Conservation (phyloP, 2,888 invertebrate species). For the Scaptomyza reducta region DNA sequence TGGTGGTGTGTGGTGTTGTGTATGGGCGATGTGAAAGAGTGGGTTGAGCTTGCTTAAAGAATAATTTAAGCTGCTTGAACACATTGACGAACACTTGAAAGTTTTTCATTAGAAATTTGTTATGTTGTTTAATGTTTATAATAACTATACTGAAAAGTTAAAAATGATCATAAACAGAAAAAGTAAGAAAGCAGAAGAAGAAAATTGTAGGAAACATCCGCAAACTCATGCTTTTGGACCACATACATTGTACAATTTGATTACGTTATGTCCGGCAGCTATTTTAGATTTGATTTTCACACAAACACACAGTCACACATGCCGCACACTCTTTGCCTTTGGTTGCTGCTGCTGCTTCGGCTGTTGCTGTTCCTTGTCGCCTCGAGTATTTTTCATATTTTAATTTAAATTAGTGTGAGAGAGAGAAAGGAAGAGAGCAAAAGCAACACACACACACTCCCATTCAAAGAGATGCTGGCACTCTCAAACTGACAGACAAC, state of each 20-base stretch:
- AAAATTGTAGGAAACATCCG: conserved; percentile 6
- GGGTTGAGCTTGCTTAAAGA: neutral
- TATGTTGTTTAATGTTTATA: neutral
- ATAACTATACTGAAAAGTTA: neutral
- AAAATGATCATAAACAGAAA: neutral
- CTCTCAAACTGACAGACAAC: conserved; percentile 41
- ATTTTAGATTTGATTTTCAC: conserved; percentile 78
- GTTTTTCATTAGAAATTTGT: neutral
- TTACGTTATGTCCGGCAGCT: conserved; percentile 74
- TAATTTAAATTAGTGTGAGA: conserved; percentile 70
- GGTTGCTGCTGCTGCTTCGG: conserved; percentile 2
- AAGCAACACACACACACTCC: conserved; percentile 18
- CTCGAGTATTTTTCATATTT: conserved; percentile 74
- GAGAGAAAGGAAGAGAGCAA: conserved; percentile 22
- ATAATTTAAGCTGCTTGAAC: conserved; percentile 4
- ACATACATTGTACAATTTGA: conserved; percentile 63
- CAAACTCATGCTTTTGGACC: conserved; percentile 13
- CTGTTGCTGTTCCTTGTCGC: conserved; percentile 21
- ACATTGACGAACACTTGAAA: conserved; percentile 4
- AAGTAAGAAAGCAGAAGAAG: neutral
- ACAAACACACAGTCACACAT: conserved; percentile 18
- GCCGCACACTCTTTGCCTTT: conserved; percentile 12
- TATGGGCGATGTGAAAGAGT: too few relatives aligned
- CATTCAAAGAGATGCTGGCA: conserved; percentile 20
- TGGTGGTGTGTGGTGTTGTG: neutral